Conservation (phyloP, 2,797 vertebrate species). For the Petrocephalus sullivani region DNA sequence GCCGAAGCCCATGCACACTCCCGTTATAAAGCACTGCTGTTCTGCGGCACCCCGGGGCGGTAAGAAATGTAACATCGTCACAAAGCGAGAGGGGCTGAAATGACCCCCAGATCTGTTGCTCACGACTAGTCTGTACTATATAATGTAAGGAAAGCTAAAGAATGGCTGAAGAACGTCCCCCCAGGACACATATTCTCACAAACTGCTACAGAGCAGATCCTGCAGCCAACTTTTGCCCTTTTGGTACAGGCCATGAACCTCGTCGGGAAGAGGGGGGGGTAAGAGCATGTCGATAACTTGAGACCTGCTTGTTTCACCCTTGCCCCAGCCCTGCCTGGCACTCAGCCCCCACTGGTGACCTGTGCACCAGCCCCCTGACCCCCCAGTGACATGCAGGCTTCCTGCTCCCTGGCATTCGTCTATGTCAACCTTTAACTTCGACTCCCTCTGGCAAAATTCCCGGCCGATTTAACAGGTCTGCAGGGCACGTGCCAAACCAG, state of each 20-base stretch:
- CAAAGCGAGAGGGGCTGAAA: neutral
- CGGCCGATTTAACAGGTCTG: neutral
- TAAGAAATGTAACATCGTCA: neutral
- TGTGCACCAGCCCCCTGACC: neutral
- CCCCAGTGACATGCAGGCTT: neutral
- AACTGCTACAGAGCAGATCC: neutral
- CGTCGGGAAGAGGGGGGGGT: neutral
- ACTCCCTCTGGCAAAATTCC: neutral
- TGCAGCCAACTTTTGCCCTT: neutral
- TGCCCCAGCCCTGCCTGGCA: neutral
- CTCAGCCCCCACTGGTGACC: neutral
- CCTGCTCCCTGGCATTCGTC: neutral
- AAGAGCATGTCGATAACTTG: neutral
- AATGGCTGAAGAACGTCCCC: neutral
- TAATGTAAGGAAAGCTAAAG: too few species aligned
- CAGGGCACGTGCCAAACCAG: neutral
- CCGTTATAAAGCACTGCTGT: neutral
- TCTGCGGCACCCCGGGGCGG: neutral
- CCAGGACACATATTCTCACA: conserved; percentile 16
- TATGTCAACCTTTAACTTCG: conserved; percentile 13
- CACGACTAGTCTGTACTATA: neutral
- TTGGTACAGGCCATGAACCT: neutral
- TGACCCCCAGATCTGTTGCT: neutral
- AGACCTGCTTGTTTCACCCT: neutral
- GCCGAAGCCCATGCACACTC: neutral